These are phyloP conservation scores for Mantis religiosa DNA, from an alignment of 2,888 invertebrate species.

Conservation along the genomic window DNA sequence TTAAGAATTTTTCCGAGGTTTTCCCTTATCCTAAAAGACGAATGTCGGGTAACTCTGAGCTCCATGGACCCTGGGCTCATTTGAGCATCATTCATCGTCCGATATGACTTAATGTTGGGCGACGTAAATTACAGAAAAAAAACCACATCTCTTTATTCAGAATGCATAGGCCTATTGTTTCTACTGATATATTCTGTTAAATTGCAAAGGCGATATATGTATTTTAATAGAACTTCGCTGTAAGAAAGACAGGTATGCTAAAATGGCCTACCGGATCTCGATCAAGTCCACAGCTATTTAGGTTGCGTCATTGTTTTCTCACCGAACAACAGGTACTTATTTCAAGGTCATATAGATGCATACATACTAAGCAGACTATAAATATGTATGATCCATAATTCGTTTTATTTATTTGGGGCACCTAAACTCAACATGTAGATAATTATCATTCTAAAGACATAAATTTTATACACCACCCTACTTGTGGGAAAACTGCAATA, in stretches of 20 bases:
- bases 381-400: background rate
- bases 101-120: too few species aligned
- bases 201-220: too few species aligned
- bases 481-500: too few species aligned
- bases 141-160: too few species aligned
- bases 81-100: too few species aligned
- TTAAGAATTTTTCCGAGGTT: too few species aligned
- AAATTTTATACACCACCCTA: background rate
- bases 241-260: background rate
- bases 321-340: background rate
- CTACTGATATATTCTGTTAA: too few species aligned
- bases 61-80: too few species aligned
- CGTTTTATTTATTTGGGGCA: background rate
- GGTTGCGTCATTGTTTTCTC: background rate
- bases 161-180: too few species aligned
- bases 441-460: background rate
- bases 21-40: too few species aligned
- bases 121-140: too few species aligned
- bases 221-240: background rate
- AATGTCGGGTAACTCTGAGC: too few species aligned
- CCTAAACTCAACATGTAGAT: background rate
- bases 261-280: background rate
- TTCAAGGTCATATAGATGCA: background rate
- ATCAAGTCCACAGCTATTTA: background rate
- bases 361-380: background rate